Evolutionary conservation across 1,140 invertebrate species (phyloP).

Genomic region (Drosophila grimshawi): DNA sequence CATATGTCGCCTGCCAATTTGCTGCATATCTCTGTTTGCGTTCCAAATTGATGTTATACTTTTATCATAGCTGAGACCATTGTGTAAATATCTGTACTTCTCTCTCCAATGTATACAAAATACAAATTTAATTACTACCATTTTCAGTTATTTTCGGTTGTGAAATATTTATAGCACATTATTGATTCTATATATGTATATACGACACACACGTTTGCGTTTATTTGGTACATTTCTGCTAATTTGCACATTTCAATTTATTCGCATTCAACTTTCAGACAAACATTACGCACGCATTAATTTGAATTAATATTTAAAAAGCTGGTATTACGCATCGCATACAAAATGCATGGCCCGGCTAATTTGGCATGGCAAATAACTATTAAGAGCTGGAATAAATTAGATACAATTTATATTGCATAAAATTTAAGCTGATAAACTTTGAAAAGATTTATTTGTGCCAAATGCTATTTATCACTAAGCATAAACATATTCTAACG

Average conservation of each 20-base stretch:
- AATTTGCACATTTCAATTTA: conserved; percentile 19
- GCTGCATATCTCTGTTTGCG: conserved; percentile 23
- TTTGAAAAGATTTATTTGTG: not conserved
- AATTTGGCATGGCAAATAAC: conserved; percentile 14
- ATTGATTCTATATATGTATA: conserved; percentile 15
- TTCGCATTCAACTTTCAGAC: conserved; percentile 1
- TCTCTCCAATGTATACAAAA: conserved; percentile 38
- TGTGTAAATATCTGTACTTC: conserved; percentile 10
- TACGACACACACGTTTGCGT: not conserved
- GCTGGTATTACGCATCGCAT: conserved; percentile 15
- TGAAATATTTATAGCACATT: conserved; percentile 29
- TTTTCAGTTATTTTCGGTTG: not conserved
- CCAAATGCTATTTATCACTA: not conserved
- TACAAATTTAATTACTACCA: conserved; percentile 56
- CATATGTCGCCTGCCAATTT: conserved; percentile 49
- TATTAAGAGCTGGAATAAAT: conserved; percentile 4
- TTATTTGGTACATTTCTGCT: conserved; percentile 6
- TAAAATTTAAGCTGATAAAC: not conserved
- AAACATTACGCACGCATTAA: conserved; percentile 48
- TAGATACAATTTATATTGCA: not conserved
- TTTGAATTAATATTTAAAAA: conserved; percentile 62
- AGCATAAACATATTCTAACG: not conserved
- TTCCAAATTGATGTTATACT: conserved; percentile 57
- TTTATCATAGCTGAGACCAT: conserved; percentile 23
- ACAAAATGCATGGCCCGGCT: conserved; percentile 25